phyloP scores from a whole-genome alignment of 2,888 invertebrate species.

The Labia minor region DNA sequence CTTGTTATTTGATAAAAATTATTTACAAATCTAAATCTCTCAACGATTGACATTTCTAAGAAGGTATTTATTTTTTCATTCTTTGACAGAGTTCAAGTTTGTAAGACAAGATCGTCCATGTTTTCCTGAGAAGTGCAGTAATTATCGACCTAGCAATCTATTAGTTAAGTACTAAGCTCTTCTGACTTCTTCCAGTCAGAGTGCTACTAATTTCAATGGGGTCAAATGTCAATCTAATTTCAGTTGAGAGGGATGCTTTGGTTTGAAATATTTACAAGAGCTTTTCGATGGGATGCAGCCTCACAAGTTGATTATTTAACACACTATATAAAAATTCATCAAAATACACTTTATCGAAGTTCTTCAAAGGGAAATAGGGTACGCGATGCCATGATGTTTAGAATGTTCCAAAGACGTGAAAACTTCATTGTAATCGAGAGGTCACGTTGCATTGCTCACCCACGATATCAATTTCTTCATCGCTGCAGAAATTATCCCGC shows the following conservation, averaged over 20 bases:
- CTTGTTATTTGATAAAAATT: neutral
- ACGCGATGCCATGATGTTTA: too few species aligned
- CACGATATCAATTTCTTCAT: slow-evolving; percentile 31
- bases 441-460: slow-evolving; percentile 24
- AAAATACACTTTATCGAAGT: neutral
- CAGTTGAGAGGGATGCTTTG: neutral
- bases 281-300: neutral
- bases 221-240: neutral
- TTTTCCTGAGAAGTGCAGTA: too few species aligned
- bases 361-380: neutral
- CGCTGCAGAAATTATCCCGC: slow-evolving; percentile 26
- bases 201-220: too few species aligned
- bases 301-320: neutral
- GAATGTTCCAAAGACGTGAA: neutral
- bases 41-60: slow-evolving; percentile 2
- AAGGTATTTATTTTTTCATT: neutral
- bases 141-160: too few species aligned
- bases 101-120: too few species aligned
- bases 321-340: neutral
- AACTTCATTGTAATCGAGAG: neutral
- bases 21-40: neutral
- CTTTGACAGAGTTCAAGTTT: neutral
- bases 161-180: too few species aligned
- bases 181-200: too few species aligned
- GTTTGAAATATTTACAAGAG: neutral